These are phyloP conservation scores for Oryzias woworae DNA, from an alignment of 2,113 vertebrate species.

Conservation along the genomic window DNA sequence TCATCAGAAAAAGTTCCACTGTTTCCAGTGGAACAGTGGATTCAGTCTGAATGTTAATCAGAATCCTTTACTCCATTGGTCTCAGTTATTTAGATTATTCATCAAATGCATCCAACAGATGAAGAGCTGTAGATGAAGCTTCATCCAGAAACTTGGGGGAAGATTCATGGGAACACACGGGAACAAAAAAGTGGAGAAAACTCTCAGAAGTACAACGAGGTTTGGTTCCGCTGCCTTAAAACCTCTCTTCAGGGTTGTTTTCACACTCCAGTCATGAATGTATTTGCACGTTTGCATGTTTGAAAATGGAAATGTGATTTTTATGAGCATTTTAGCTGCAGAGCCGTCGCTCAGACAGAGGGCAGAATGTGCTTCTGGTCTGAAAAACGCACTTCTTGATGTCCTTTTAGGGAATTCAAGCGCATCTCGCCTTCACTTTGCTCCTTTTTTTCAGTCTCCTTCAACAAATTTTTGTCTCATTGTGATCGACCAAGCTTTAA, in stretches of 20 bases:
- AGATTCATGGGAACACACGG: slow-evolving; percentile 60
- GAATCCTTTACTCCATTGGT: too few relatives aligned
- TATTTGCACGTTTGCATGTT: slow-evolving; percentile 37
- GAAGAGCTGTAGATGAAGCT: slow-evolving; percentile 54
- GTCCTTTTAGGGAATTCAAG: slow-evolving; percentile 36
- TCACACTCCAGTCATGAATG: slow-evolving; percentile 23
- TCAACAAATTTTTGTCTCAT: slow-evolving; percentile 42
- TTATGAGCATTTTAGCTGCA: slow-evolving; percentile 27
- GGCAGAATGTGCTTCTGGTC: slow-evolving; percentile 7
- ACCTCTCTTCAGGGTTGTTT: slow-evolving; percentile 41
- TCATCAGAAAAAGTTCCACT: too few relatives aligned
- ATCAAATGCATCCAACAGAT: slow-evolving; percentile 40
- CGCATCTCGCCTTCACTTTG: slow-evolving; percentile 10
- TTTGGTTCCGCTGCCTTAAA: slow-evolving; percentile 34
- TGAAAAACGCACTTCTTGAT: slow-evolving; percentile 17
- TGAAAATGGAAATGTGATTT: slow-evolving; percentile 23
- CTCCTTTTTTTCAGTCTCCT: slow-evolving; percentile 45
- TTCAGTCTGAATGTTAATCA: too few relatives aligned
- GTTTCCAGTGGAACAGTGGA: too few relatives aligned
- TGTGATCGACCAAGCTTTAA: slow-evolving; percentile 45
- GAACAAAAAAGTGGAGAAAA: slow-evolving; percentile 51
- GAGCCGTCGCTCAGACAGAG: slow-evolving; percentile 13
- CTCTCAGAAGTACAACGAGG: slow-evolving; percentile 41
- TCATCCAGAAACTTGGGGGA: slow-evolving; percentile 51
- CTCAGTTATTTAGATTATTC: background rate